phyloP scores from a whole-genome alignment of 2,888 invertebrate genomes.

The Dinocampus coccinellae region DNA sequence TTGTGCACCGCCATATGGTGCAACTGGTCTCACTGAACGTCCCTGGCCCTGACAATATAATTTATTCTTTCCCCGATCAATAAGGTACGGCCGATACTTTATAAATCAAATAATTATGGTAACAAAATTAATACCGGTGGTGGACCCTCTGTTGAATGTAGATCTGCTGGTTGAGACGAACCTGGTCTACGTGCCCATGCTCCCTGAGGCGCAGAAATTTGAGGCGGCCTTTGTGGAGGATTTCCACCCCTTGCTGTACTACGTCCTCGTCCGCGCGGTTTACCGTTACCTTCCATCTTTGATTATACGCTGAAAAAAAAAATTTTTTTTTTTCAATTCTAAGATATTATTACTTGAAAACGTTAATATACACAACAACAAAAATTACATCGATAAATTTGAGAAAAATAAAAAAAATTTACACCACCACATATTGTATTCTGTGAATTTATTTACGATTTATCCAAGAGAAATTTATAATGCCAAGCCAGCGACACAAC shows the following conservation, averaged over 20 bases:
- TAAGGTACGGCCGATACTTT: not conserved
- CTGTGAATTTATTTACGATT: too few species aligned
- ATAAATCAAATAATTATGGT: not conserved
- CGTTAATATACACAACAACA: too few species aligned
- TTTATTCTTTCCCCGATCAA: slow-evolving; percentile 19
- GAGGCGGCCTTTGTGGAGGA: not conserved
- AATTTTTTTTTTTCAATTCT: too few species aligned
- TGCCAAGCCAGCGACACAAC: too few species aligned
- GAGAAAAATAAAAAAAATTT: too few species aligned
- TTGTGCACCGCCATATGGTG: not conserved
- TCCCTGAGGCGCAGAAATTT: slow-evolving; percentile 34
- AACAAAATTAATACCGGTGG: slow-evolving; percentile 20
- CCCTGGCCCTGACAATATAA: slow-evolving; percentile 11
- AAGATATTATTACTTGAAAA: too few species aligned
- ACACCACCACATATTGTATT: too few species aligned
- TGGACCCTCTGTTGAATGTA: not conserved
- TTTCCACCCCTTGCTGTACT: slow-evolving; percentile 1
- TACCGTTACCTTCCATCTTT: slow-evolving; percentile 3
- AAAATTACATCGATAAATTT: too few species aligned
- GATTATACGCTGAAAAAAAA: not conserved
- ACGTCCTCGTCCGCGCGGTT: slow-evolving; percentile 18
- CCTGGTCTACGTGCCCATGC: slow-evolving; percentile 47
- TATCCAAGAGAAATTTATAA: too few species aligned
- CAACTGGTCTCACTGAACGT: slow-evolving; percentile 22
- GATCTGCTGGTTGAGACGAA: slow-evolving; percentile 12